Evolutionary conservation across 53 echinoderm and acorn worm species (phyloP).

Genomic region (Astropecten irregularis): DNA sequence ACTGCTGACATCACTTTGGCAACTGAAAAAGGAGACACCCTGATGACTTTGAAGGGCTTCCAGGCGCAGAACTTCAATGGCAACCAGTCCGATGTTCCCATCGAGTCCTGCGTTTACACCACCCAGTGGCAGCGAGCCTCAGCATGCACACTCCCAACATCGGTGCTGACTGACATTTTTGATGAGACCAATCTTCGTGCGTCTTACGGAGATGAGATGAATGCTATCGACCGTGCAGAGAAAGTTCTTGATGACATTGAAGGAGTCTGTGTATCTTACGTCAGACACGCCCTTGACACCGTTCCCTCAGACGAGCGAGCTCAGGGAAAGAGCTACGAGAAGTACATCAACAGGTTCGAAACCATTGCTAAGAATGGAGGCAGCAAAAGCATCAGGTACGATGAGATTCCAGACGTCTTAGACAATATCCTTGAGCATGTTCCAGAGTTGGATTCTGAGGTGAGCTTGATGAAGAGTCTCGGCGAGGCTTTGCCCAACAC

Average conservation of each 20-base stretch:
- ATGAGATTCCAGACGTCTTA: slow-evolving; percentile 68
- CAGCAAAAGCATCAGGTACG: slow-evolving; percentile 57
- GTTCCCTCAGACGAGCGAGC: slow-evolving; percentile 70
- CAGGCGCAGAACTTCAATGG: slow-evolving; percentile 60
- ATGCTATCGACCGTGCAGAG: slow-evolving; percentile 76
- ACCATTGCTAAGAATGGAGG: slow-evolving; percentile 53
- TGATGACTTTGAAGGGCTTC: slow-evolving; percentile 73
- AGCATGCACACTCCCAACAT: slow-evolving; percentile 66
- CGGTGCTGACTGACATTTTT: slow-evolving; percentile 74
- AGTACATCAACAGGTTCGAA: slow-evolving; percentile 77
- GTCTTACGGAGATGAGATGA: slow-evolving; percentile 69
- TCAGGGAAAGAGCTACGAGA: slow-evolving; percentile 61
- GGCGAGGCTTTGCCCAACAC: slow-evolving; percentile 90
- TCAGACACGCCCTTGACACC: slow-evolving; percentile 72
- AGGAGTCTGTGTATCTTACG: slow-evolving; percentile 76
- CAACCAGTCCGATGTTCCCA: slow-evolving; percentile 51
- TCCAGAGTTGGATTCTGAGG: slow-evolving; percentile 82
- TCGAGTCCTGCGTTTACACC: slow-evolving; percentile 78
- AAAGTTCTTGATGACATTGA: slow-evolving; percentile 59
- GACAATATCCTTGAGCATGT: slow-evolving; percentile 60
- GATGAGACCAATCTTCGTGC: slow-evolving; percentile 54
- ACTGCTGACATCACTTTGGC: slow-evolving; percentile 68
- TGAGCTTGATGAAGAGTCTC: slow-evolving; percentile 78
- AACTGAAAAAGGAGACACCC: slow-evolving; percentile 55
- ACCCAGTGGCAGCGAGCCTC: slow-evolving; percentile 78